These are phyloP conservation scores for Pseudococcus jackbeardsleyi DNA, from an alignment of 2,888 invertebrate species.

Conservation along the genomic window DNA sequence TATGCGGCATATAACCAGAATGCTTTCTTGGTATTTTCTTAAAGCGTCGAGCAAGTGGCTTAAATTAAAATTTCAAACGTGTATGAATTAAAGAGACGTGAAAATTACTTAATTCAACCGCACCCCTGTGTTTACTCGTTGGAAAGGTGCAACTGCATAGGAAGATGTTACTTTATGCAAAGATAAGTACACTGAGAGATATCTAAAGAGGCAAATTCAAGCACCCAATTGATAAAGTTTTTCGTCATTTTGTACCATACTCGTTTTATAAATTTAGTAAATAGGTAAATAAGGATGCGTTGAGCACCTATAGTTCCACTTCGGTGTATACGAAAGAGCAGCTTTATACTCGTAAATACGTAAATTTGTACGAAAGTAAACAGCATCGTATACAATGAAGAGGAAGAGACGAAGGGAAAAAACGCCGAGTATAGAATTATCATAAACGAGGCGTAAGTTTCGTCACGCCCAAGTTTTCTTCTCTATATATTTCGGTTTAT, in stretches of 20 bases:
- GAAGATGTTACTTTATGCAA: background rate
- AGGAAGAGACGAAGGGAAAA: background rate
- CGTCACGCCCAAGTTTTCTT: conserved; percentile 26
- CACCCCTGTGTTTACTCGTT: background rate
- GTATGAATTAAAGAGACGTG: background rate
- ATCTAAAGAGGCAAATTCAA: too few species aligned
- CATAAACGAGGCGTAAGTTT: conserved; percentile 32
- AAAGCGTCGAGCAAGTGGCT: background rate
- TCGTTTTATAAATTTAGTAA: too few species aligned
- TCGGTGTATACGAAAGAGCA: background rate
- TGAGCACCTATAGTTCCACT: too few species aligned
- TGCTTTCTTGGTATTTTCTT: background rate
- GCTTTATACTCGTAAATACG: background rate
- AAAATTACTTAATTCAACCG: background rate
- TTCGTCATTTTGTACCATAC: too few species aligned
- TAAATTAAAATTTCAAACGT: background rate
- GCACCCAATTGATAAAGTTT: too few species aligned
- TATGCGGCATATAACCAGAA: background rate
- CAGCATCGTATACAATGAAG: background rate
- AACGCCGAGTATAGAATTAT: background rate
- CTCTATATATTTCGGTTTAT: conserved; percentile 9
- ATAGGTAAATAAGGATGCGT: too few species aligned
- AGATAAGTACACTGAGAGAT: too few species aligned
- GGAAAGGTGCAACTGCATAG: background rate
- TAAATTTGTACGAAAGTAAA: background rate